Evolutionary conservation across 53 echinoderm and acorn worm species (phyloP), one percentile per base, ranked within the genome.

Genomic region (Zoroaster sp.): DNA sequence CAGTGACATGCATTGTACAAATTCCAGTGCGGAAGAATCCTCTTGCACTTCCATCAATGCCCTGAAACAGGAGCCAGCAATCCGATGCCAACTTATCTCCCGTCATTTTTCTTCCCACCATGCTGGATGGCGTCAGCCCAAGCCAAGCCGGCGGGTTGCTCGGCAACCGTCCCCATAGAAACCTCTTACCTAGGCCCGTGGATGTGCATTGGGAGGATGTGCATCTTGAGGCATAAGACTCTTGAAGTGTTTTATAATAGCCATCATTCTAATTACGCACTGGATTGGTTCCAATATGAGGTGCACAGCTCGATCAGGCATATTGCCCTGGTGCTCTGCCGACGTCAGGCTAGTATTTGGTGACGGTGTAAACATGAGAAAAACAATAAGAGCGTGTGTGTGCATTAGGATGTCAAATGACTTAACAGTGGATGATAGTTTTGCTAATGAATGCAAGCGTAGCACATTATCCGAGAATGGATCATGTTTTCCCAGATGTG

Each of bases 61-160:
- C 82, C 67, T 82, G 82, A 66, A 82, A 82, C 40, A 30, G 35
- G 82, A 82, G 66, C 66, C 68, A 43, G 82, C 82, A 67, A 82
- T 82, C 66, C 34, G 76, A 76, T 76, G 76, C 78, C 55, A 53
- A 5, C 36, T 20, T 68, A 68, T 81, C 68, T 67, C 67, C 14
- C 82, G 17, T 28, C 42, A 38, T 35, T 82, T 66, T 67, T 32
- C 67, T 35, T 17, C 82, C 67, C 67, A 68, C 82, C 82, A 68
- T 68, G 68, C 28, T 68, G 45, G 82, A 82, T 82, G 82, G 82
- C 82, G 82, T 82, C 82, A 82, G 44, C 82, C 82, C 82, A 82
- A 82, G 82, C 82, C 82, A 82, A 82, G 68, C 44, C 2, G 82
- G 82, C 82, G 15, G 43, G 82, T 82, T 39, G 67, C 82, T 5